phyloP scores from a whole-genome alignment of 2,888 invertebrate species.

The Sminthurinus aureus region DNA sequence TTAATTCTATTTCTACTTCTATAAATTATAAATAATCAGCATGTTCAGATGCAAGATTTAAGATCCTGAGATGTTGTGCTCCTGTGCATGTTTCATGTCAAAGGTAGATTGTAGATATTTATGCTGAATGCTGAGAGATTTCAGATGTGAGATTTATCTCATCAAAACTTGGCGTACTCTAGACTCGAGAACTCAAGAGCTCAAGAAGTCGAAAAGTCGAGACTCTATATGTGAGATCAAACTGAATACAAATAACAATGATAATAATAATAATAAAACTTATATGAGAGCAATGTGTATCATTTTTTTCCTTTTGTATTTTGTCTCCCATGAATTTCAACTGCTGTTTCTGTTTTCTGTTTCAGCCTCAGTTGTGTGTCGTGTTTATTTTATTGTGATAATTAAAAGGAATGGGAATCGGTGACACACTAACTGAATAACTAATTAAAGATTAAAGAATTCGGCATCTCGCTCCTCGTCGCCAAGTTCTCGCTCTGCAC shows the following conservation, averaged over 20 bases:
- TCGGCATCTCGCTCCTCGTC: background rate
- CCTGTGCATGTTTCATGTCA: background rate
- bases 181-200: background rate
- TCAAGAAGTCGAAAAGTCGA: background rate
- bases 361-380: background rate
- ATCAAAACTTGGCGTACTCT: background rate
- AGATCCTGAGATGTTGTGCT: background rate
- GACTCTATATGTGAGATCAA: background rate
- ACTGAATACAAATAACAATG: background rate
- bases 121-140: background rate
- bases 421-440: slow-evolving; percentile 33
- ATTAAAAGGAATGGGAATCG: slow-evolving; percentile 12
- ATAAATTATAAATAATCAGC: too few species aligned
- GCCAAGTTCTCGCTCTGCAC: background rate
- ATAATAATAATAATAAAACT: background rate
- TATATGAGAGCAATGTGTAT: background rate
- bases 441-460: slow-evolving; percentile 28
- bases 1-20: too few species aligned
- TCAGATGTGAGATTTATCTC: background rate
- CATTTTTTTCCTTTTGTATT: background rate
- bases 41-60: too few species aligned
- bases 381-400: slow-evolving; percentile 8
- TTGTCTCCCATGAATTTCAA: too few species aligned
- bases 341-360: background rate
- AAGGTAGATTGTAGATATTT: background rate